A percentile compares a stretch with the other conserved stretches of the same genome.
Conservation (phyloP, 1,140 invertebrate genomes). For the Anoplophora glabripennis region DNA sequence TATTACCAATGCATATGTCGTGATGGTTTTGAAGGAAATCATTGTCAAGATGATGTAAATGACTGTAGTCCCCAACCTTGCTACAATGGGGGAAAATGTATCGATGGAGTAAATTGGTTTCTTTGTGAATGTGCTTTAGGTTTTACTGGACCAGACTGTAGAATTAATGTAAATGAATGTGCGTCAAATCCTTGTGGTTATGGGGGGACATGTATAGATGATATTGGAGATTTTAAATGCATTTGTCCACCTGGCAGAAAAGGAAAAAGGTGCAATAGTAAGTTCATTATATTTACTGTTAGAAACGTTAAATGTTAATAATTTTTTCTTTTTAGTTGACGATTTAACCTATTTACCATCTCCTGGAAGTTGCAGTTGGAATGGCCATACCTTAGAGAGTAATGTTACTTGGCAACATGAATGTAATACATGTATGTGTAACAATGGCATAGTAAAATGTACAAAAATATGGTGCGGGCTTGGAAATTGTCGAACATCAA, state of each 20-base stretch:
- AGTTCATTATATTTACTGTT: constrained; percentile 9
- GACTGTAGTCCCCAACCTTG: constrained; percentile 65
- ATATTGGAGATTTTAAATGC: constrained; percentile 74
- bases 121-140: constrained; percentile 71
- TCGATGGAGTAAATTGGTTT: constrained; percentile 79
- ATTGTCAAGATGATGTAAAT: constrained; percentile 64
- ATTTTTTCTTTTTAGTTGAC: constrained; percentile 44
- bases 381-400: constrained; percentile 56
- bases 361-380: constrained; percentile 56
- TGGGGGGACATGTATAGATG: constrained; percentile 78
- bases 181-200: constrained; percentile 78
- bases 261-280: constrained; percentile 65
- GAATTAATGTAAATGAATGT: constrained; percentile 77
- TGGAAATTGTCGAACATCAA: constrained; percentile 68
- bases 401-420: constrained; percentile 67
- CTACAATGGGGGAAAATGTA: constrained; percentile 73
- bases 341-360: constrained; percentile 45
- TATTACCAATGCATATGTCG: constrained; percentile 68
- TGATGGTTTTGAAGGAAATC: constrained; percentile 62
- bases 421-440: constrained; percentile 81
- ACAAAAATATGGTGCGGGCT: constrained; percentile 83
- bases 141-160: constrained; percentile 70
- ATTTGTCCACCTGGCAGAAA: constrained; percentile 75
- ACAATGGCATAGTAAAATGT: constrained; percentile 70
- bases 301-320: too few relatives aligned